These are phyloP conservation scores for Dicerorhinus sumatrensis DNA, from an alignment of 2,113 vertebrate species.

Conservation along the genomic window DNA sequence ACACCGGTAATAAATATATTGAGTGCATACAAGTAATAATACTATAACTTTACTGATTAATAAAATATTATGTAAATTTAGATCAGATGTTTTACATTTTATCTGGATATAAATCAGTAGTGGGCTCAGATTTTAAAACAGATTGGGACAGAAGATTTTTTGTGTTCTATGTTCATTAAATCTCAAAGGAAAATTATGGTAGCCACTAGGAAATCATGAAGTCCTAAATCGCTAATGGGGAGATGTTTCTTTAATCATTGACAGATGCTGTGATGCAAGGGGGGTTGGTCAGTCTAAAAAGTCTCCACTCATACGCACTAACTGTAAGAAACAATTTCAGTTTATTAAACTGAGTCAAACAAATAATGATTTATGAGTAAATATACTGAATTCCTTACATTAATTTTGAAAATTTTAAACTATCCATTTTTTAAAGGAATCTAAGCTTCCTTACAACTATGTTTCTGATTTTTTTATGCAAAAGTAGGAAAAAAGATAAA, in stretches of 20 bases:
- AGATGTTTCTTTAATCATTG: not conserved
- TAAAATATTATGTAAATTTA: conserved; percentile 5
- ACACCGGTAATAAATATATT: not conserved
- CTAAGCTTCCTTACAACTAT: not conserved
- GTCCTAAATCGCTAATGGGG: not conserved
- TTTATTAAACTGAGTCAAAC: not conserved
- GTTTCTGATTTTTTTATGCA: conserved; percentile 28
- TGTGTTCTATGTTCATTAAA: conserved; percentile 1
- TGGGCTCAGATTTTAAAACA: not conserved
- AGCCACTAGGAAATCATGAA: not conserved
- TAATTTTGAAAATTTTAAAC: not conserved
- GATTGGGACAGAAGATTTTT: not conserved
- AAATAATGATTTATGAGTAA: conserved; percentile 36
- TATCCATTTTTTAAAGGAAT: not conserved
- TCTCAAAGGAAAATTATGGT: not conserved
- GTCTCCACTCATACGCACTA: not conserved
- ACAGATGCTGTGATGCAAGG: not conserved
- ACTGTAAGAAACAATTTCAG: not conserved
- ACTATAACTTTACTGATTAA: not conserved
- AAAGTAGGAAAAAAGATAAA: not conserved
- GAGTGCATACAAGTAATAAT: not conserved
- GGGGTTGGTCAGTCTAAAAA: not conserved
- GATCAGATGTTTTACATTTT: conserved; percentile 30
- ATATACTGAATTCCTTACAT: not conserved
- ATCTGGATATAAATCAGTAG: not conserved